These are phyloP conservation scores for Tetrao urogallus DNA, from an alignment of 2,113 vertebrate species.

Conservation along the genomic window DNA sequence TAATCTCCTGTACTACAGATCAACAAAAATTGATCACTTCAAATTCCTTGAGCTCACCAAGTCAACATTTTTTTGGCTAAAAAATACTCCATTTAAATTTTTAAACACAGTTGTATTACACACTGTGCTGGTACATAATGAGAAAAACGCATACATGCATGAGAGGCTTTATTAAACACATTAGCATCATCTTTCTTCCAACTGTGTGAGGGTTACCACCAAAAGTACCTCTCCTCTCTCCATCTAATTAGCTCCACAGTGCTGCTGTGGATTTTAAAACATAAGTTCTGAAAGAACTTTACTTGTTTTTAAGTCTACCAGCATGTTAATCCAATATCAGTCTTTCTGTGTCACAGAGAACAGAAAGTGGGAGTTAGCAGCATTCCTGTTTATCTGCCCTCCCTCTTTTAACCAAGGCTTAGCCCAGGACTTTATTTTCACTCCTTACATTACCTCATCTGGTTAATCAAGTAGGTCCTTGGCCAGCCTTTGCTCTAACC, in stretches of 20 bases:
- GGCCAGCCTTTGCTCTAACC: background rate
- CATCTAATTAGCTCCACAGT: background rate
- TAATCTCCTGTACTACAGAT: background rate
- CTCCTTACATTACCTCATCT: constrained; percentile 2
- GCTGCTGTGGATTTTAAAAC: background rate
- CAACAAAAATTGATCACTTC: background rate
- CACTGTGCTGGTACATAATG: background rate
- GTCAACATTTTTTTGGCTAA: background rate
- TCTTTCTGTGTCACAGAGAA: background rate
- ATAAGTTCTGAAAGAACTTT: background rate
- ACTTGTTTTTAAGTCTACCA: background rate
- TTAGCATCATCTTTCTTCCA: background rate
- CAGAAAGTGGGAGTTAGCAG: background rate
- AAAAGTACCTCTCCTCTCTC: background rate
- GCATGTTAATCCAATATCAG: background rate
- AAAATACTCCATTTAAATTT: background rate
- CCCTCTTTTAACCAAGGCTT: background rate
- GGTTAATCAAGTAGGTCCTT: background rate
- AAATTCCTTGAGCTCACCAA: background rate
- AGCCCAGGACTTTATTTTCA: background rate
- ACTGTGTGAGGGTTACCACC: background rate
- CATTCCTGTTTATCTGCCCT: background rate
- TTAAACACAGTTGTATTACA: background rate
- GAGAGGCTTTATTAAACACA: background rate
- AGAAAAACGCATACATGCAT: background rate